These are phyloP conservation scores for Eurystomus glaucurus DNA, from an alignment of 2,797 vertebrate species.

Conservation along the genomic window DNA sequence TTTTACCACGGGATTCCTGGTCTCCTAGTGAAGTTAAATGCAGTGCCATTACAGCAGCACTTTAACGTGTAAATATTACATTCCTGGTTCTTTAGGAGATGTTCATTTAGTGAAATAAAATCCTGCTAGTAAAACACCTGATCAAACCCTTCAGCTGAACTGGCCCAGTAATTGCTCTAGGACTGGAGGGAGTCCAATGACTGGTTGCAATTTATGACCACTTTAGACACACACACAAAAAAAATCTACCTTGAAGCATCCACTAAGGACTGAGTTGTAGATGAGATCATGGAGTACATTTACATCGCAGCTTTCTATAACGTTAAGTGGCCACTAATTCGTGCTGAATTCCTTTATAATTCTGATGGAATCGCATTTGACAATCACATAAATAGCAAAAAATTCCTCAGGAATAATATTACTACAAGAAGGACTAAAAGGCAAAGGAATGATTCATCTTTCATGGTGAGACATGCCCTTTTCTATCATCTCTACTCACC, in stretches of 20 bases:
- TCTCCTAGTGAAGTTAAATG: conserved; percentile 79
- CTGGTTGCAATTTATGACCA: conserved; percentile 82
- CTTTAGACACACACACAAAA: conserved; percentile 60
- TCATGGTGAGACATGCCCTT: conserved; percentile 70
- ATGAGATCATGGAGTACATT: conserved; percentile 79
- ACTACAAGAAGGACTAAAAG: conserved; percentile 64
- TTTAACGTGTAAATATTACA: conserved; percentile 80
- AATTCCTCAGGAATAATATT: conserved; percentile 65
- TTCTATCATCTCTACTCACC: conserved; percentile 77
- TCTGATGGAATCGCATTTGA: conserved; percentile 70
- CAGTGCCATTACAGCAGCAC: conserved; percentile 76
- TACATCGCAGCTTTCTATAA: conserved; percentile 51
- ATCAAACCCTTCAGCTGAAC: conserved; percentile 80
- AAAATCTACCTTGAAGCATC: conserved; percentile 76
- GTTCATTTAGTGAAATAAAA: conserved; percentile 82
- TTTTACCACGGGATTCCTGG: conserved; percentile 76
- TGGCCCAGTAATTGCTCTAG: conserved; percentile 78
- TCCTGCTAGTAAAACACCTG: conserved; percentile 80
- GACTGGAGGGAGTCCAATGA: conserved; percentile 79
- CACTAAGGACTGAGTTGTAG: conserved; percentile 72
- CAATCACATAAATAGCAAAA: conserved; percentile 73
- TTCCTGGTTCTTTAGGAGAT: conserved; percentile 74
- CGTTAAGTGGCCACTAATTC: conserved; percentile 72
- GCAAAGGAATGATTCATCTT: conserved; percentile 68
- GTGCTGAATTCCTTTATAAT: conserved; percentile 65